These are phyloP conservation scores for Spongilla lacustris DNA, from an alignment of 37 sponge, comb jelly and placozoan species.

Conservation along the genomic window DNA sequence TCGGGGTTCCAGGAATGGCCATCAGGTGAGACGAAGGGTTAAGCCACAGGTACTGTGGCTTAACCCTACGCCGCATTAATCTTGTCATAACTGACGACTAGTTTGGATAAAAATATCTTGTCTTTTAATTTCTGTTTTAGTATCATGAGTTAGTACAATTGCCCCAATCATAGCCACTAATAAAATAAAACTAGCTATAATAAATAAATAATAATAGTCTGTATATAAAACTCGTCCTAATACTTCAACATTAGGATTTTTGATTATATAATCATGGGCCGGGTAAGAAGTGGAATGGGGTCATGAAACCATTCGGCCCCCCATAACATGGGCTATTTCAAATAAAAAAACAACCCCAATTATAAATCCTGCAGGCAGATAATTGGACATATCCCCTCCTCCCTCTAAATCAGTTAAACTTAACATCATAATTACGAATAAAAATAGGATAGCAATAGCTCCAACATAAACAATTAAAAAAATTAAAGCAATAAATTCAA, in stretches of 20 bases:
- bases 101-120: slow-evolving; percentile 68
- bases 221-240: slow-evolving; percentile 76
- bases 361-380: slow-evolving; percentile 61
- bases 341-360: slow-evolving; percentile 70
- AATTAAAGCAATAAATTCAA: too few relatives aligned
- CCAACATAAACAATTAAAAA: too few relatives aligned
- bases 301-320: too few relatives aligned
- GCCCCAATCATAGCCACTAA: slow-evolving; percentile 84
- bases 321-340: too few relatives aligned
- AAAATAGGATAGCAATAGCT: too few relatives aligned
- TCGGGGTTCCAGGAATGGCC: not conserved
- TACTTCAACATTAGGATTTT: slow-evolving; percentile 74
- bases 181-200: slow-evolving; percentile 86
- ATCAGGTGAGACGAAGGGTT: not conserved
- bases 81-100: slow-evolving; percentile 42
- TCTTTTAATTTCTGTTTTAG: slow-evolving; percentile 41
- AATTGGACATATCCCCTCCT: slow-evolving; percentile 60
- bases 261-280: too few relatives aligned
- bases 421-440: too few relatives aligned
- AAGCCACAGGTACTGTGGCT: too few relatives aligned
- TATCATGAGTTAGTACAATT: slow-evolving; percentile 69
- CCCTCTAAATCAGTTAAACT: slow-evolving; percentile 68
- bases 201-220: slow-evolving; percentile 75
- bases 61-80: slow-evolving; percentile 4
- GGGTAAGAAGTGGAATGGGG: too few relatives aligned